These are phyloP conservation scores for Platycheirus albimanus DNA, from an alignment of 2,888 invertebrate genomes.

Conservation along the genomic window DNA sequence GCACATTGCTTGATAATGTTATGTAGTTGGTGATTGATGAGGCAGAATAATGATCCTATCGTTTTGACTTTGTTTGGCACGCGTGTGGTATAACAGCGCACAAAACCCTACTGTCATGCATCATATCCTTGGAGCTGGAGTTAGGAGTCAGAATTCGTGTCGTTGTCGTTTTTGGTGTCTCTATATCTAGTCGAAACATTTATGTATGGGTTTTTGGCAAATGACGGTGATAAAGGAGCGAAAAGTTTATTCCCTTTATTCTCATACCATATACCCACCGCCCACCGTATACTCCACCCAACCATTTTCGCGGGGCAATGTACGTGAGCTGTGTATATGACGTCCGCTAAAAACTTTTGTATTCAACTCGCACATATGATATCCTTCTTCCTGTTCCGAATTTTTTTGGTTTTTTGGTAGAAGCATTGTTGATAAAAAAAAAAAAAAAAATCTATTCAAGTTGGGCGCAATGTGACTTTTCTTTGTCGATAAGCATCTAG, in stretches of 20 bases:
- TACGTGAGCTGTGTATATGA: slow-evolving; percentile 19
- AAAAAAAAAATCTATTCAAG: slow-evolving; percentile 4
- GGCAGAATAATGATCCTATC: slow-evolving; percentile 75
- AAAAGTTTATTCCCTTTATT: slow-evolving; percentile 43
- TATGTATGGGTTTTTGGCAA: slow-evolving; percentile 44
- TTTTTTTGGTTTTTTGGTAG: background rate
- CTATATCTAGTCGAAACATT: slow-evolving; percentile 45
- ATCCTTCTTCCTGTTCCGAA: background rate
- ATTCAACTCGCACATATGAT: slow-evolving; percentile 55
- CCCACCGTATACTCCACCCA: too few relatives aligned
- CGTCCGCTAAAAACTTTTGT: slow-evolving; percentile 47
- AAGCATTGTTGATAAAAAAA: background rate
- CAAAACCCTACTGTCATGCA: slow-evolving; percentile 48
- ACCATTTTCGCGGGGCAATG: background rate
- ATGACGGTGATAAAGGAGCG: slow-evolving; percentile 49
- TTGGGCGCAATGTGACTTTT: slow-evolving; percentile 53
- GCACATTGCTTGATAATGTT: slow-evolving; percentile 74
- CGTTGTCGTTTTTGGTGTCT: slow-evolving; percentile 19
- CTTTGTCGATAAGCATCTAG: slow-evolving; percentile 56
- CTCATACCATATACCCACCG: background rate
- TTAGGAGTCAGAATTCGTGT: background rate
- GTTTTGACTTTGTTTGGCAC: slow-evolving; percentile 59
- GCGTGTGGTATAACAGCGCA: slow-evolving; percentile 28
- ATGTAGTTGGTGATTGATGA: slow-evolving; percentile 75
- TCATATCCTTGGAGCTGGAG: slow-evolving; percentile 23